Evolutionary conservation across 2,888 invertebrate species (phyloP), one percentile per base, ranked within the genome.

Genomic region (Trichopoda pennipes): DNA sequence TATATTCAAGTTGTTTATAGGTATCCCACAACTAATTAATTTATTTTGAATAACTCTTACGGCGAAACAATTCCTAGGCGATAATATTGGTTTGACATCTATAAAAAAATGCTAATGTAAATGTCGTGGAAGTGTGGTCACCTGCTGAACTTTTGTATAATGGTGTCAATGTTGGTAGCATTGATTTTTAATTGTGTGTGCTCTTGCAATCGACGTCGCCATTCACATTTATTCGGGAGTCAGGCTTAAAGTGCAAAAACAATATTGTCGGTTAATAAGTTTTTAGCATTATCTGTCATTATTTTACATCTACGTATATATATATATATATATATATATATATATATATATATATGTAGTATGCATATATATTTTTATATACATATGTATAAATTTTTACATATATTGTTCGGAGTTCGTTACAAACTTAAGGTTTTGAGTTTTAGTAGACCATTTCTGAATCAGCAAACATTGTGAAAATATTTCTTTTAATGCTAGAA

Each of bases 131-230:
- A n/a, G n/a, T n/a, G n/a, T n/a, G n/a, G n/a, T 28, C 23, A 3
- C 23, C 2, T 28, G 23, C 23, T 53, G 51, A 53, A 66, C 66
- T 53, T 64, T 66, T 66, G 1, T 51, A 23, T 17, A 17, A 16
- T 1, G 17, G 4, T 35, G 1, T 44, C 49, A 51, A 44, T n/a
- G 61, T 74, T 80, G 80, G 73, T 49, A 28, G 61, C 80, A 53
- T 28, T 80, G 68, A 12, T 0, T 42, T 53, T 63, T 56, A 56
- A 69, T 80, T 2, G 17, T 47, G 6, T 74, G 61, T 69, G 38
- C 75, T 80, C 49, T 80, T 47, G 38, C 38, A 49, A 38, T 75
- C 55, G 58, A 80, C 70, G 69, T 80, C 75, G 75, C 64, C 75
- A 70, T 69, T 75, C 53, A 47, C 60, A 47, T 58, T 69, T 47